Evolutionary conservation across 2,888 invertebrate species (phyloP), one percentile per base, ranked within the genome.

Genomic region (Endomychus coccineus): DNA sequence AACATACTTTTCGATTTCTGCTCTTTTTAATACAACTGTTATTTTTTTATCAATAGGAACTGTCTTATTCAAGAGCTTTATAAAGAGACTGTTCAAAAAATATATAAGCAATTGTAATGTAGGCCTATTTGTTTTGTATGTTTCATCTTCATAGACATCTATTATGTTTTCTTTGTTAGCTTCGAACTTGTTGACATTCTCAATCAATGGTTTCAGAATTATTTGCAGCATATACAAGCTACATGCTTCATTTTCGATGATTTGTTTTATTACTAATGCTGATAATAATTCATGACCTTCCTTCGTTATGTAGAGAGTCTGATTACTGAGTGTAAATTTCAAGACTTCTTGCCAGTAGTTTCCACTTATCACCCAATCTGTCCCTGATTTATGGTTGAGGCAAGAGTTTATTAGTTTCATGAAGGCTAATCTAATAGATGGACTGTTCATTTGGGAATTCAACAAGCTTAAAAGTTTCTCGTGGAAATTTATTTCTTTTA

Each of bases 221-320:
- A 68, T 65, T 10, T 55, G 52, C 2, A 83, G 55, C 4, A 84
- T 70, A 41, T 72, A 64, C 38, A 70, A 66, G 11, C 77, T 73
- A 21, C 75, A 68, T 9, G 59, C 54, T 27, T 59, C 58, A 47
- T 77, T 71, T 21, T 71, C 62, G 31, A 72, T 69, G 12, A 70
- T 67, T 1, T 73, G 59, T 56, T 70, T 73, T 63, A 74, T 73
- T 1, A 81, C 52, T 35, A 82, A 69, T 39, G 69, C 68, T 11
- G 73, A 71, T 11, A 82, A 64, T 49, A 85, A 77, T 39, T 73
- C 71, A 35, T 78, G 75, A 4, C 78, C 75, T 55, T 81, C 78
- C 22, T 78, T 70, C 0, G 77, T 72, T 6, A 85, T 76, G 54
- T 84, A 86, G 23, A 85, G 67, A 0, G 85, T 85, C 41, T 78